phyloP scores from a whole-genome alignment of 2,888 invertebrate species.

The Druceiella hillmani region DNA sequence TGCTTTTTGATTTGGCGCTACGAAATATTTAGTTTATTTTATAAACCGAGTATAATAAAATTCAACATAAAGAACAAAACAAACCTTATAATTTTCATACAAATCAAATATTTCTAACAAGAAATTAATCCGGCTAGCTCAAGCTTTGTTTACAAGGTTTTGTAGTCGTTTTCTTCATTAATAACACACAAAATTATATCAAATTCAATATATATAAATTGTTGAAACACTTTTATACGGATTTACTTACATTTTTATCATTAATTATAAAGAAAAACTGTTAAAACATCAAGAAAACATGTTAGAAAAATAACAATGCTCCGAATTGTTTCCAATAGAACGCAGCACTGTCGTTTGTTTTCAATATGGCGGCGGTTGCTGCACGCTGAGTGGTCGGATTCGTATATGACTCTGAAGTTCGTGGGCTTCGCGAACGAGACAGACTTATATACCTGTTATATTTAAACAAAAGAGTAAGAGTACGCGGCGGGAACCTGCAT shows the following conservation, averaged over 20 bases:
- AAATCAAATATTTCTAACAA: too few species aligned
- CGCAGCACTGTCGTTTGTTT: constrained; percentile 36
- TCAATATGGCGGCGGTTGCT: constrained; percentile 47
- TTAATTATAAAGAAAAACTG: not conserved
- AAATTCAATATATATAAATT: not conserved
- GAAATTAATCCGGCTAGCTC: too few species aligned
- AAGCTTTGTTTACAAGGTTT: too few species aligned
- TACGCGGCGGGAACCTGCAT: constrained; percentile 43
- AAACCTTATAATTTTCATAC: too few species aligned
- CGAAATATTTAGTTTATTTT: too few species aligned
- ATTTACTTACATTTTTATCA: not conserved
- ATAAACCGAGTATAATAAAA: too few species aligned
- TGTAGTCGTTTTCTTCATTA: too few species aligned
- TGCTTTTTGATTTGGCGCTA: too few species aligned
- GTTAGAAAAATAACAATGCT: constrained; percentile 25
- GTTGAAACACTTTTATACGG: not conserved
- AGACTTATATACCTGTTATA: constrained; percentile 48
- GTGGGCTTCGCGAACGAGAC: constrained; percentile 40
- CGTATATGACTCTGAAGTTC: constrained; percentile 40
- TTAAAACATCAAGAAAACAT: not conserved
- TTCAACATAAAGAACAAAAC: too few species aligned
- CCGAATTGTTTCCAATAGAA: constrained; percentile 37
- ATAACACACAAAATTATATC: too few species aligned
- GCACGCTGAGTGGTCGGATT: constrained; percentile 35
- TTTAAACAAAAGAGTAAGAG: constrained; percentile 48